Evolutionary conservation across 2,888 invertebrate species (phyloP).

Genomic region (Cantharis flavilabris): DNA sequence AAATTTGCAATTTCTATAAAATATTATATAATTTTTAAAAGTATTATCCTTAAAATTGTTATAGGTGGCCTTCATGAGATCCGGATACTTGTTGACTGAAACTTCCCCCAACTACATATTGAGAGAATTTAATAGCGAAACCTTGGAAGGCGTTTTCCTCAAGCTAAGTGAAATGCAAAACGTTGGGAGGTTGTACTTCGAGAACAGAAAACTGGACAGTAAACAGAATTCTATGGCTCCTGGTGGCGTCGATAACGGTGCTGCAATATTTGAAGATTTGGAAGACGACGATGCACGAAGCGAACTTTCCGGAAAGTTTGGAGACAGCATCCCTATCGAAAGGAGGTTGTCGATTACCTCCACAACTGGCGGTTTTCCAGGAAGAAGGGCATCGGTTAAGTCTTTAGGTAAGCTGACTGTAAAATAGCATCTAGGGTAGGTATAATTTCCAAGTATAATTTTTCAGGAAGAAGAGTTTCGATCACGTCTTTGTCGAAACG

Average conservation of each 20-base stretch:
- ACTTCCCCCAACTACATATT: conserved; percentile 76
- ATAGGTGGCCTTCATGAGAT: conserved; percentile 82
- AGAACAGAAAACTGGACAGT: conserved; percentile 61
- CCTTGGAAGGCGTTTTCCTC: conserved; percentile 79
- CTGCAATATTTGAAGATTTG: conserved; percentile 66
- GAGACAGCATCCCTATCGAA: conserved; percentile 79
- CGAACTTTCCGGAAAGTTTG: conserved; percentile 88
- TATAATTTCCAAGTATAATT: conserved; percentile 47
- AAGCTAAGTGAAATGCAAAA: conserved; percentile 82
- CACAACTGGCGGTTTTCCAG: conserved; percentile 14
- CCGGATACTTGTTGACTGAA: conserved; percentile 81
- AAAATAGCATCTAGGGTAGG: neutral
- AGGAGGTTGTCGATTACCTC: conserved; percentile 26
- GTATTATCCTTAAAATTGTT: conserved; percentile 15
- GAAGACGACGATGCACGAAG: conserved; percentile 72
- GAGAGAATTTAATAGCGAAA: conserved; percentile 71
- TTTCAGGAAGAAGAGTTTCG: conserved; percentile 51
- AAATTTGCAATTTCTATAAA: no score
- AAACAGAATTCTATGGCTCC: conserved; percentile 70
- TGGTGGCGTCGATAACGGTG: conserved; percentile 64
- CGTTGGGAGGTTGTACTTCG: conserved; percentile 79
- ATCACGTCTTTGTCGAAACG: conserved; percentile 65
- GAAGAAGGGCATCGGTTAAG: neutral
- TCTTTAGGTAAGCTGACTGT: neutral
- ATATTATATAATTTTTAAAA: no score